Evolutionary conservation across 2,797 vertebrate genomes (phyloP).

Genomic region (Myotis findleyi): DNA sequence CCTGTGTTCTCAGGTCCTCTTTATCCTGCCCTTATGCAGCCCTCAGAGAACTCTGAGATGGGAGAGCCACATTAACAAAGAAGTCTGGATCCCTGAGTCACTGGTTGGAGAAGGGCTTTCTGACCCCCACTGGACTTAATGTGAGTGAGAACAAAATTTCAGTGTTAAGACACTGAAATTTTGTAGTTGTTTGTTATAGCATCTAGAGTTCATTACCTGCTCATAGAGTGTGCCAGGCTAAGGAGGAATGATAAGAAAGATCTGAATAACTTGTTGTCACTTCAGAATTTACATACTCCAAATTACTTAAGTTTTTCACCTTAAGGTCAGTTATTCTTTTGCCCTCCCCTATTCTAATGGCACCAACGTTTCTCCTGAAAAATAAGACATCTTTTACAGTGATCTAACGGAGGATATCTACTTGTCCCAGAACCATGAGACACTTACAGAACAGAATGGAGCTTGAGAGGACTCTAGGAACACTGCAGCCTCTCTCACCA

Average conservation of each 20-base stretch:
- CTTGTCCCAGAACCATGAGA: conserved; percentile 5
- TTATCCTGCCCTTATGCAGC: not conserved
- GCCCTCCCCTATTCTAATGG: not conserved
- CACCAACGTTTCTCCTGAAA: not conserved
- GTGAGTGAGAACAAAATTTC: not conserved
- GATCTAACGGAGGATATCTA: not conserved
- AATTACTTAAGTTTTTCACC: not conserved
- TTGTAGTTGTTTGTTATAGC: not conserved
- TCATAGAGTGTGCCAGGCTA: not conserved
- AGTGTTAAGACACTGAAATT: not conserved
- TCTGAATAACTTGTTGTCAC: not conserved
- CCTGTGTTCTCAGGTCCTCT: not conserved
- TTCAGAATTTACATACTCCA: not conserved
- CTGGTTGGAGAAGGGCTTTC: not conserved
- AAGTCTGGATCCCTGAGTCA: not conserved
- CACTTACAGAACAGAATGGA: not conserved
- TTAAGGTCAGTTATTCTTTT: not conserved
- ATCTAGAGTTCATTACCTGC: not conserved
- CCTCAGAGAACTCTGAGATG: not conserved
- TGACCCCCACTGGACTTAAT: not conserved
- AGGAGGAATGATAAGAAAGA: not conserved
- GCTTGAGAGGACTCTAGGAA: not conserved
- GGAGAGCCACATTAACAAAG: accelerated
- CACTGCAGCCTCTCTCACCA: not conserved
- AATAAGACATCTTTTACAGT: not conserved